These are phyloP conservation scores for Mallotus villosus DNA, from an alignment of 2,797 vertebrate genomes.

Conservation along the genomic window DNA sequence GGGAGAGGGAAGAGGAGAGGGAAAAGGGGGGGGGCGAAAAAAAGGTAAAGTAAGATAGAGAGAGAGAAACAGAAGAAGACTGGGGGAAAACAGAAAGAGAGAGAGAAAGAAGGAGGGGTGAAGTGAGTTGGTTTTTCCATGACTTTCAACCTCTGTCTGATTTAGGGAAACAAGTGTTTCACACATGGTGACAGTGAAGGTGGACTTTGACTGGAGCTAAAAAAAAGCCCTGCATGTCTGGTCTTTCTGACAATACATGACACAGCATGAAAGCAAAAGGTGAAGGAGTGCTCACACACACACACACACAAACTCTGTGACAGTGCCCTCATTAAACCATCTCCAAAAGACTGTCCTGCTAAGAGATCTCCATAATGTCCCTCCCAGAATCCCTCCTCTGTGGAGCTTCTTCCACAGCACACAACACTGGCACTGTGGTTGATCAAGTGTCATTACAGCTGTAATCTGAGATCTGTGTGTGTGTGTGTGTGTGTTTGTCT, in stretches of 20 bases:
- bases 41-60: conserved; percentile 17
- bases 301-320: conserved; percentile 14
- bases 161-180: conserved; percentile 70
- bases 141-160: conserved; percentile 62
- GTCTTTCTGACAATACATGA: no score
- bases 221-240: no score
- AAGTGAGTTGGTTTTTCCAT: conserved; percentile 80
- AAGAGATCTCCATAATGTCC: not conserved
- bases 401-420: not conserved
- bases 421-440: no score
- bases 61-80: not conserved
- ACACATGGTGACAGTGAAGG: conserved; percentile 57
- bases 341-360: conserved; percentile 42
- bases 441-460: no score
- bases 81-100: not conserved
- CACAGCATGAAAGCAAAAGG: no score
- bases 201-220: conserved; percentile 41
- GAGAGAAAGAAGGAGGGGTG: not conserved
- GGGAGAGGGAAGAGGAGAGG: conserved; percentile 1
- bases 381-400: conserved; percentile 32
- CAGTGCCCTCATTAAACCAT: no score
- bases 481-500: not conserved
- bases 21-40: conserved; percentile 6
- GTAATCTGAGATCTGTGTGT: not conserved
- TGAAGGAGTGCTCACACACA: conserved; percentile 29